Evolutionary conservation across 2,797 vertebrate species (phyloP).

Genomic region (Hypotaenidia philippensis): DNA sequence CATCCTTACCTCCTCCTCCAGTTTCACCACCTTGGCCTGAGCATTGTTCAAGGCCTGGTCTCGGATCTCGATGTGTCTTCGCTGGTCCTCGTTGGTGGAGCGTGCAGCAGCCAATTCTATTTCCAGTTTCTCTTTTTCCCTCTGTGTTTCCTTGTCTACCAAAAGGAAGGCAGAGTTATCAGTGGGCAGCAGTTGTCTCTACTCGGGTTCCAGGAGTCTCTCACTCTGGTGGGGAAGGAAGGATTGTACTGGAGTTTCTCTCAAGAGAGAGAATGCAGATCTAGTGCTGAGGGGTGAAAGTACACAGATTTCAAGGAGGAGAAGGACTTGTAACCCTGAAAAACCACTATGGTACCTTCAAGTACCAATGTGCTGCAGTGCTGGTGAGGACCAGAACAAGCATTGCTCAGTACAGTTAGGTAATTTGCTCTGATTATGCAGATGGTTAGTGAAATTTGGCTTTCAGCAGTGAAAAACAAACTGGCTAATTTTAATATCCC

Average conservation of each 20-base stretch:
- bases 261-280: neutral
- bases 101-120: conserved; percentile 90
- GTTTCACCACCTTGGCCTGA: conserved; percentile 96
- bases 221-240: neutral
- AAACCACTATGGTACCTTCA: conserved; percentile 14
- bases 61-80: conserved; percentile 96
- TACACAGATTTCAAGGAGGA: conserved; percentile 22
- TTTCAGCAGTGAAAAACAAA: conserved; percentile 32
- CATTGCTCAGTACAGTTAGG: conserved; percentile 37
- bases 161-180: conserved; percentile 3
- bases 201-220: neutral
- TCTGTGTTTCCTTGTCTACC: conserved; percentile 93
- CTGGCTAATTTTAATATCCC: neutral
- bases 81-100: conserved; percentile 94
- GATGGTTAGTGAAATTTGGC: conserved; percentile 42
- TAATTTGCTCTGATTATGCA: conserved; percentile 50
- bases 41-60: conserved; percentile 97
- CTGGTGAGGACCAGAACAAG: neutral
- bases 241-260: neutral
- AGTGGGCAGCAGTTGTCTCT: neutral
- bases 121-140: conserved; percentile 97
- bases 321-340: neutral
- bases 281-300: neutral
- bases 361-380: neutral
- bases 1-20: conserved; percentile 94